Conservation (phyloP, 2,113 vertebrate species). For the Silurus asotus region DNA sequence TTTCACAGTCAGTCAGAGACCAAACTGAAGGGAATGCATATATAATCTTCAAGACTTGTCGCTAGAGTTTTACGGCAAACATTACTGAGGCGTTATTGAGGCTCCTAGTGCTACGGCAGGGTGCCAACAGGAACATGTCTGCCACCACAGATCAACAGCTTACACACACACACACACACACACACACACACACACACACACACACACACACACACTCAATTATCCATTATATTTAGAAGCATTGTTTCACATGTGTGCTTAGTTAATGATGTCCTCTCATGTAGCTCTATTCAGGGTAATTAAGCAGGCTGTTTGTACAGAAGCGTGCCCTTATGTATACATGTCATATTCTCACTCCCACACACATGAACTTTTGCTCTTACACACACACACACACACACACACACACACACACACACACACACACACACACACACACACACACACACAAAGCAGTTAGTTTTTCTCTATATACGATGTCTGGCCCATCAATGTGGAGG, state of each 20-base stretch:
- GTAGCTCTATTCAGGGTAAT: slow-evolving; percentile 65
- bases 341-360: slow-evolving; percentile 61
- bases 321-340: slow-evolving; percentile 58
- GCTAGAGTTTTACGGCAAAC: slow-evolving; percentile 35
- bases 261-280: slow-evolving; percentile 68
- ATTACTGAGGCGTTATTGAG: slow-evolving; percentile 44
- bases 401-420: slow-evolving; percentile 14
- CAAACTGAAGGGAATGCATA: slow-evolving; percentile 43
- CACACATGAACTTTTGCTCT: slow-evolving; percentile 30
- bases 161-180: background rate
- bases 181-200: background rate
- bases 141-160: slow-evolving; percentile 47
- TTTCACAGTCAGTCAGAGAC: slow-evolving; percentile 53
- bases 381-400: slow-evolving; percentile 17
- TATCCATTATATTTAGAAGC: slow-evolving; percentile 64
- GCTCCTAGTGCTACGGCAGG: slow-evolving; percentile 23
- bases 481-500: background rate
- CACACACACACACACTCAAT: slow-evolving; percentile 8
- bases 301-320: slow-evolving; percentile 62
- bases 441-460: slow-evolving; percentile 28
- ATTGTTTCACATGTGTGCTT: slow-evolving; percentile 57
- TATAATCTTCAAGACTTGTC: slow-evolving; percentile 39
- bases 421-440: slow-evolving; percentile 20
- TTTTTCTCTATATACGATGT: slow-evolving; percentile 12
- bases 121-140: slow-evolving; percentile 55